phyloP scores from a whole-genome alignment of 2,888 invertebrate genomes.

The Erebia epiphron region DNA sequence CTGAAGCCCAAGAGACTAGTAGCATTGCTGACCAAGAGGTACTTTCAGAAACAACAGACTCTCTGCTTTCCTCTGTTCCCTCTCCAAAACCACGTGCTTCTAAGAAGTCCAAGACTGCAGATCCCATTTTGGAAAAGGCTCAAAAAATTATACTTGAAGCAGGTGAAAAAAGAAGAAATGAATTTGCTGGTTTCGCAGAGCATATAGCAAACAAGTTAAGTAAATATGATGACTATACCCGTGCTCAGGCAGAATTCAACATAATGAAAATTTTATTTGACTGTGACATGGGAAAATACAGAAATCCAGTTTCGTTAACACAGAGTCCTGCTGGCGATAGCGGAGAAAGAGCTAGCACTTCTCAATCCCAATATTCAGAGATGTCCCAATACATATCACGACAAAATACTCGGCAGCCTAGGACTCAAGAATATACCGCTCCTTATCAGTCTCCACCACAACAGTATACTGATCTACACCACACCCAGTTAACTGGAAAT shows the following conservation, averaged over 20 bases:
- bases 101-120: no score
- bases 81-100: no score
- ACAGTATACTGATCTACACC: not conserved
- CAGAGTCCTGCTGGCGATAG: constrained; percentile 1
- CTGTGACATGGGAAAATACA: constrained; percentile 1
- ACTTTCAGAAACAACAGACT: no score
- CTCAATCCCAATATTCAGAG: not conserved
- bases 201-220: constrained; percentile 7
- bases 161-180: constrained; percentile 3
- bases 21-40: no score
- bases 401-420: constrained; percentile 1
- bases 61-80: no score
- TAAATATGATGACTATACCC: constrained; percentile 6
- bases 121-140: not conserved
- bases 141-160: constrained; percentile 4
- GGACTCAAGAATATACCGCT: not conserved
- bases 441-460: not conserved
- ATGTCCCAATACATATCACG: not conserved
- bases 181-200: constrained; percentile 7
- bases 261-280: not conserved
- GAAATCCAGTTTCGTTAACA: not conserved
- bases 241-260: not conserved
- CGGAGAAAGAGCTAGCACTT: not conserved
- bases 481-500: not conserved
- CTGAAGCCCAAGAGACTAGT: no score